These are phyloP conservation scores for Meghimatium bilineatum DNA, from an alignment of 2,888 invertebrate species.

Conservation along the genomic window DNA sequence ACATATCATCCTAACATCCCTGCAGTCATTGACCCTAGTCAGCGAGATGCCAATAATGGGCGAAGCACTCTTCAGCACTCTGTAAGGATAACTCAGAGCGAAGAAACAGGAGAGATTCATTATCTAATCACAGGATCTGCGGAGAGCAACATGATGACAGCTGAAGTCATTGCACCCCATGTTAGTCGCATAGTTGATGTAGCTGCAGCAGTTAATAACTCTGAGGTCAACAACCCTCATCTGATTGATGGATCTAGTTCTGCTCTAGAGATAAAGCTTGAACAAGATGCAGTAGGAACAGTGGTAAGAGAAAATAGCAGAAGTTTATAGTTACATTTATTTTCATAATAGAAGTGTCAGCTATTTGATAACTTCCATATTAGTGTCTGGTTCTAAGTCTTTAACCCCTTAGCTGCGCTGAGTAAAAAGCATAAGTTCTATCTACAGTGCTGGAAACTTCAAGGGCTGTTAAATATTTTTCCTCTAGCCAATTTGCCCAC, in stretches of 20 bases:
- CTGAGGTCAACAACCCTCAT: slow-evolving; percentile 14
- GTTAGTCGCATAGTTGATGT: neutral
- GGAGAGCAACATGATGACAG: slow-evolving; percentile 13
- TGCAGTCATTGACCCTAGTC: slow-evolving; percentile 49
- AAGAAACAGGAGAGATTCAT: slow-evolving; percentile 33
- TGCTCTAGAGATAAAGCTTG: slow-evolving; percentile 10
- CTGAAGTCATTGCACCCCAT: slow-evolving; percentile 14
- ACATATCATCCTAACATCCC: slow-evolving; percentile 57
- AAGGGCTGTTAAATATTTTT: too few relatives aligned
- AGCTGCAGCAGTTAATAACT: neutral
- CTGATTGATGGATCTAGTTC: neutral
- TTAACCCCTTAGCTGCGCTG: too few relatives aligned
- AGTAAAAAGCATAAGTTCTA: too few relatives aligned
- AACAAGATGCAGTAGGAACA: neutral
- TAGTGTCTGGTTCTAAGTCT: too few relatives aligned
- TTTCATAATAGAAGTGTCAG: too few relatives aligned
- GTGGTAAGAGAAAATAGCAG: slow-evolving; percentile 9
- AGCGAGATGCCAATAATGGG: slow-evolving; percentile 37
- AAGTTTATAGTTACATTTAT: neutral
- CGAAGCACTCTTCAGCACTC: slow-evolving; percentile 28
- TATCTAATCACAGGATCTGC: slow-evolving; percentile 32
- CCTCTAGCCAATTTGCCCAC: too few relatives aligned
- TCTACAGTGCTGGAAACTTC: too few relatives aligned
- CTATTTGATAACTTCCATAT: too few relatives aligned
- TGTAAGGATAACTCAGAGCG: neutral